Evolutionary conservation across 2,888 invertebrate species (phyloP).

Genomic region (Matsumyia berberina): DNA sequence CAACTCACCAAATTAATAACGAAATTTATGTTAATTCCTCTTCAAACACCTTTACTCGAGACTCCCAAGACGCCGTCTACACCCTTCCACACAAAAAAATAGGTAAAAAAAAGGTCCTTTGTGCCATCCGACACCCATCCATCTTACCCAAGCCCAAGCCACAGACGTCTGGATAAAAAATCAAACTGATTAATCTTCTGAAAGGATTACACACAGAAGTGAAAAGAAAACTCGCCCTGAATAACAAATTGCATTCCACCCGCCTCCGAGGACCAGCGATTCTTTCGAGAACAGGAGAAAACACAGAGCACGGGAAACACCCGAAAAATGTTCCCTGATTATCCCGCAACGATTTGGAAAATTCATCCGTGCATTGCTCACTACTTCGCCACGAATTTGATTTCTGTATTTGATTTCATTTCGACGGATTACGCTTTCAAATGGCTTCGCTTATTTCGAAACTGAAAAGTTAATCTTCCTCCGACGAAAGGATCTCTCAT

Average conservation of each 20-base stretch:
- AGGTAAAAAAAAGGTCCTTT: neutral
- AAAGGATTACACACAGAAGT: slow-evolving; percentile 52
- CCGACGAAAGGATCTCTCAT: slow-evolving; percentile 13
- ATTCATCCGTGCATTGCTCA: slow-evolving; percentile 24
- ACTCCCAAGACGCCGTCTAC: slow-evolving; percentile 4
- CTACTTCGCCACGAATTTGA: slow-evolving; percentile 6
- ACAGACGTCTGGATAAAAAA: slow-evolving; percentile 60
- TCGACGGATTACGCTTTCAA: slow-evolving; percentile 38
- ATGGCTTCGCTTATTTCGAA: slow-evolving; percentile 19
- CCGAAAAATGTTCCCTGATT: slow-evolving; percentile 18
- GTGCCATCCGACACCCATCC: slow-evolving; percentile 45
- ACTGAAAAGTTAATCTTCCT: slow-evolving; percentile 9
- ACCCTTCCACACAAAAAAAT: neutral
- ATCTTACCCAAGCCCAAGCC: slow-evolving; percentile 51
- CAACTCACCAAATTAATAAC: too few species aligned
- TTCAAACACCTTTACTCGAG: slow-evolving; percentile 12
- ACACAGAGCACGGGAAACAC: too few species aligned
- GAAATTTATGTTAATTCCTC: too few species aligned
- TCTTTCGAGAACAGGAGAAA: too few species aligned
- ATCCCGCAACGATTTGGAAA: slow-evolving; percentile 33
- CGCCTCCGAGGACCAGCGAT: slow-evolving; percentile 18
- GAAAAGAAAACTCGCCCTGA: slow-evolving; percentile 47
- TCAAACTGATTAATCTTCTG: slow-evolving; percentile 69
- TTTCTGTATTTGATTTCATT: slow-evolving; percentile 36
- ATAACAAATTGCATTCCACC: slow-evolving; percentile 61